These are phyloP conservation scores for Huso huso DNA, from an alignment of 2,797 vertebrate species.

Conservation along the genomic window DNA sequence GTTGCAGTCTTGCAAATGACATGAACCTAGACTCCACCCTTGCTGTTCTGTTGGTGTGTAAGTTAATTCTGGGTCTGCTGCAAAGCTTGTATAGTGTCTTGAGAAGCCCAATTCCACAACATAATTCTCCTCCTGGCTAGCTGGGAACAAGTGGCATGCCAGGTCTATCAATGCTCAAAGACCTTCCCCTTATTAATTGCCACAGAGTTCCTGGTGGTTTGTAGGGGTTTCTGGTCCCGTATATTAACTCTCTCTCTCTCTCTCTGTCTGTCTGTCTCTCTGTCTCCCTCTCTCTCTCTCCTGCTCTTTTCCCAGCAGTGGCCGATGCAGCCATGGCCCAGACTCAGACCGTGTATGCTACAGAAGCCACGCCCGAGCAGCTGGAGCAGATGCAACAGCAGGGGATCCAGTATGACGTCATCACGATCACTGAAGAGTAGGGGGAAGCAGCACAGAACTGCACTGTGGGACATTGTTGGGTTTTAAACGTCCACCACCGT, in stretches of 20 bases:
- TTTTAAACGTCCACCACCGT: too few relatives aligned
- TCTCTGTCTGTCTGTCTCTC: background rate
- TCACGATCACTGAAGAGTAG: constrained; percentile 74
- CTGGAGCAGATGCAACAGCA: constrained; percentile 81
- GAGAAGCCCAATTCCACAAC: too few relatives aligned
- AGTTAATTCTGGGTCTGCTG: too few relatives aligned
- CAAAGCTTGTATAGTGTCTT: too few relatives aligned
- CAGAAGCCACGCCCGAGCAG: constrained; percentile 76
- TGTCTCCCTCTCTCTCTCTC: constrained; percentile 23
- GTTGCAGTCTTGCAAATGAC: too few relatives aligned
- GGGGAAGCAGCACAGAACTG: background rate
- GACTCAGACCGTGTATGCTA: constrained; percentile 68
- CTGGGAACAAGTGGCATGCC: too few relatives aligned
- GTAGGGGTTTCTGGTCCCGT: background rate
- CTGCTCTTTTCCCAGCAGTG: constrained; percentile 55
- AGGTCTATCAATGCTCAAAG: too few relatives aligned
- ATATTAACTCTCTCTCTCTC: background rate
- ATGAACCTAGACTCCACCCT: too few relatives aligned
- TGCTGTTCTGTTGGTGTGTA: too few relatives aligned
- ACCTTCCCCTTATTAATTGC: too few relatives aligned
- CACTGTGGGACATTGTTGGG: background rate
- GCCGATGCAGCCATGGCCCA: constrained; percentile 83
- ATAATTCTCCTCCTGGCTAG: too few relatives aligned
- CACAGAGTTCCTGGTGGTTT: background rate
- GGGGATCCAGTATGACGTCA: constrained; percentile 88